phyloP scores from a whole-genome alignment of 1,140 invertebrate species.

The Nylanderia fulva region DNA sequence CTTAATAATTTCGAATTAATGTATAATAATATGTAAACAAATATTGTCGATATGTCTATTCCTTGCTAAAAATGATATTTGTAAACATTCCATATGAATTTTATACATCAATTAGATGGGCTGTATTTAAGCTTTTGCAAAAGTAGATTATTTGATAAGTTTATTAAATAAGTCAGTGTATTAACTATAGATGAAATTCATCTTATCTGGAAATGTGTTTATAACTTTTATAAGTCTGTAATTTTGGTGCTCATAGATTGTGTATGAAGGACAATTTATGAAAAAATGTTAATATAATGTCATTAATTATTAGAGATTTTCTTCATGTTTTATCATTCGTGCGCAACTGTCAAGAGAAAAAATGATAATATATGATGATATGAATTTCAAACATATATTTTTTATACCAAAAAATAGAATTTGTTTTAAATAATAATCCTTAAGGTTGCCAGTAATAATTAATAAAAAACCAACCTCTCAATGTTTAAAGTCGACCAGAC shows the following conservation, averaged over 20 bases:
- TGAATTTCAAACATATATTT: conserved; percentile 2
- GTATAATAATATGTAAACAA: background rate
- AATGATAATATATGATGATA: background rate
- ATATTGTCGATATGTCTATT: background rate
- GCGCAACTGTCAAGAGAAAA: background rate
- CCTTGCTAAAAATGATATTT: conserved; percentile 25
- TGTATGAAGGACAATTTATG: background rate
- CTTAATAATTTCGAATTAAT: background rate
- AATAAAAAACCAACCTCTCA: too few relatives aligned
- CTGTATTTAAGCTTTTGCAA: background rate
- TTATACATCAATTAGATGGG: conserved; percentile 32
- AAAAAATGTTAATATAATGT: background rate
- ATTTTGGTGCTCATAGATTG: background rate
- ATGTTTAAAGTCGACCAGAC: too few relatives aligned
- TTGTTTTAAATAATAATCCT: too few relatives aligned
- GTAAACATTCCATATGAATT: conserved; percentile 54
- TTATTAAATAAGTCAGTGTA: conserved; percentile 32
- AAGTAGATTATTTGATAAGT: conserved; percentile 36
- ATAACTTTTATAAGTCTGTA: background rate
- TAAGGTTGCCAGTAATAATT: too few relatives aligned
- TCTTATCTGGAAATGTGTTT: background rate
- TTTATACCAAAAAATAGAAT: conserved; percentile 28
- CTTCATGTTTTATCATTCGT: conserved; percentile 12
- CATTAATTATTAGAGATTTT: conserved; percentile 5
- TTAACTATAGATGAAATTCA: background rate